Conservation (phyloP, 1,140 invertebrate genomes). For the Agrilus planipennis region DNA sequence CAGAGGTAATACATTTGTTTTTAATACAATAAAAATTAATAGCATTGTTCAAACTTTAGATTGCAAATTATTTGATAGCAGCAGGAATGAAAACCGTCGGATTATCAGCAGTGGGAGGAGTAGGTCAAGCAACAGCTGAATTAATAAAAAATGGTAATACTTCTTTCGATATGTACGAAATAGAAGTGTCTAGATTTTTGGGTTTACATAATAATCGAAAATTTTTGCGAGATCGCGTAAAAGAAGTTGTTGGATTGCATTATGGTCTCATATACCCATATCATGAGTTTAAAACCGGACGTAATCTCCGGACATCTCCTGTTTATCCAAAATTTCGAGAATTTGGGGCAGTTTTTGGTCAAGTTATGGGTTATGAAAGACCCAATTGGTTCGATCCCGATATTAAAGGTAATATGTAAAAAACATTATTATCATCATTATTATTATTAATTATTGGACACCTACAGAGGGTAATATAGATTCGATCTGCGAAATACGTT, state of each 20-base stretch:
- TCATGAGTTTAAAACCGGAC: constrained; percentile 72
- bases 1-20: constrained; percentile 52
- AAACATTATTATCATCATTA: too few relatives aligned
- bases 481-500: neutral
- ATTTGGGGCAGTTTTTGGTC: constrained; percentile 92
- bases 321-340: constrained; percentile 86
- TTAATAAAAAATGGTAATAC: constrained; percentile 75
- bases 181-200: constrained; percentile 88
- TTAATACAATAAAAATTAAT: neutral
- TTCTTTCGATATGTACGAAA: constrained; percentile 75
- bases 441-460: too few relatives aligned
- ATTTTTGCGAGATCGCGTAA: constrained; percentile 85
- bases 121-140: constrained; percentile 83
- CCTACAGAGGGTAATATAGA: neutral
- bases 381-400: constrained; percentile 78
- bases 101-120: constrained; percentile 83
- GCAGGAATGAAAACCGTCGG: constrained; percentile 93
- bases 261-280: constrained; percentile 76
- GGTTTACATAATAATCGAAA: constrained; percentile 92
- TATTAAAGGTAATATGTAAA: constrained; percentile 45
- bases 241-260: constrained; percentile 84
- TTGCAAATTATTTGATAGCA: constrained; percentile 89
- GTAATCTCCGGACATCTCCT: constrained; percentile 90
- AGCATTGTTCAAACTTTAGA: constrained; percentile 38
- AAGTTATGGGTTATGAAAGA: constrained; percentile 97